Conservation (phyloP, 1,140 invertebrate genomes). For the Harlomillsia oculata region DNA sequence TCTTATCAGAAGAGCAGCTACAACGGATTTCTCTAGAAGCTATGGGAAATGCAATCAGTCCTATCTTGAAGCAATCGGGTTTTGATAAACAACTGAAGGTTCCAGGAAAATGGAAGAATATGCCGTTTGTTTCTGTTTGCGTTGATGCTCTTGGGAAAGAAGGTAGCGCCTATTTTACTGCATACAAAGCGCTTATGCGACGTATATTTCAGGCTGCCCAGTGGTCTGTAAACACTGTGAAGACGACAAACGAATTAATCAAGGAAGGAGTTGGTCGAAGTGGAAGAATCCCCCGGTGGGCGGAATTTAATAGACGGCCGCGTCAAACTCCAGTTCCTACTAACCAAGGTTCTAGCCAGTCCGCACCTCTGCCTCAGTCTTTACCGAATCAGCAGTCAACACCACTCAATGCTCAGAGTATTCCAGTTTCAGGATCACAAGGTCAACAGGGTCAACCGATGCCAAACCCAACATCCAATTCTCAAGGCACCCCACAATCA, state of each 20-base stretch:
- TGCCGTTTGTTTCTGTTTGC: constrained; percentile 19
- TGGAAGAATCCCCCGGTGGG: constrained; percentile 13
- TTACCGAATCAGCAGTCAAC: too few species aligned
- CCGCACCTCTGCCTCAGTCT: too few species aligned
- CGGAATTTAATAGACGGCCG: constrained; percentile 3
- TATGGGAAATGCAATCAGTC: constrained; percentile 13
- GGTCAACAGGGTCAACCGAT: too few species aligned
- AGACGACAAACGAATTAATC: constrained; percentile 14
- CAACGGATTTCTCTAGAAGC: constrained; percentile 16
- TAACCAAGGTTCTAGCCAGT: background rate
- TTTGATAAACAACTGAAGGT: background rate
- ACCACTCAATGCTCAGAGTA: too few species aligned
- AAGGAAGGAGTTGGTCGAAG: constrained; percentile 7
- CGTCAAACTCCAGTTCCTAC: constrained; percentile 5
- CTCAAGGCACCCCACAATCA: too few species aligned
- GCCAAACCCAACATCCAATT: too few species aligned
- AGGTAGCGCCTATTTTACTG: constrained; percentile 4
- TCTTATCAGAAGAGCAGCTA: constrained; percentile 17
- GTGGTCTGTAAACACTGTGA: constrained; percentile 21
- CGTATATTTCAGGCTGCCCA: constrained; percentile 20
- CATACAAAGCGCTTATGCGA: constrained; percentile 22
- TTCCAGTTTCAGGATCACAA: too few species aligned
- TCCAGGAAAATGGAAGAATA: constrained; percentile 3
- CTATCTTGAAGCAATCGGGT: constrained; percentile 13
- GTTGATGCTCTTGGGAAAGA: constrained; percentile 8